Base-by-base conservation (phyloP, 1,140 invertebrate species). In the Notospermus geniculatus region DNA sequence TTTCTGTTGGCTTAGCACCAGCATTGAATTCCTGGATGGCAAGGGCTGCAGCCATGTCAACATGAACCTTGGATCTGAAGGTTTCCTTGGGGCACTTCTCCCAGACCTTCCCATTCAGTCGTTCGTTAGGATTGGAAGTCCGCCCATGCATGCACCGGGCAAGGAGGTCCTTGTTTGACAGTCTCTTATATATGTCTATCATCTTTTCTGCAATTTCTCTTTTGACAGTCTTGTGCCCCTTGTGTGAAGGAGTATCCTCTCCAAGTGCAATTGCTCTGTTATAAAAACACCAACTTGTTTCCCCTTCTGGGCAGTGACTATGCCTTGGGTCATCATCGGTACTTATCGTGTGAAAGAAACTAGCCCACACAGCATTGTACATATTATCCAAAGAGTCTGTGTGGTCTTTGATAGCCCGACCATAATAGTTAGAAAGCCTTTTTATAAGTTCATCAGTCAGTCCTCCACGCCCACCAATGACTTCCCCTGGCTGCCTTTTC, bases 111-210 rank as follows among this genome's bases (percentile, higher is more conserved):
- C 23, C 32, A 52, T 61, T 30, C 13, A 61, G 54, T 7, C 25
- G 22, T 32, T 61, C 59, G 28, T 61, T 61, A n/a, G 53, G 28
- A 43, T 61, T 61, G 25, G 39, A 36, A 17, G 59, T 61, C 32
- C 28, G 28, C 1, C 52, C 59, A 36, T 30, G 17, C 7, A 41
- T 32, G 32, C 52, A 56, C 17, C 54, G 1, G 22, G 2, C 25
- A 4, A 62, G 36, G 19, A 62, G 36, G 19, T 43, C 30, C 7
- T 15, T 25, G 17, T 43, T 41, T 36, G 32, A 36, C 32, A 56
- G n/a, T n/a, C 46, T 52, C n/a, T 52, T 4, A n/a, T 52, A 52
- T 22, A 52, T 52, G 5, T 19, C 5, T 4, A 7, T 5, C 9
- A 52, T 52, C n/a, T 19, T 4, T 5, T 22, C 19, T 52, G 46